Conservation (phyloP, 2,113 vertebrate genomes). For the Cariama cristata region DNA sequence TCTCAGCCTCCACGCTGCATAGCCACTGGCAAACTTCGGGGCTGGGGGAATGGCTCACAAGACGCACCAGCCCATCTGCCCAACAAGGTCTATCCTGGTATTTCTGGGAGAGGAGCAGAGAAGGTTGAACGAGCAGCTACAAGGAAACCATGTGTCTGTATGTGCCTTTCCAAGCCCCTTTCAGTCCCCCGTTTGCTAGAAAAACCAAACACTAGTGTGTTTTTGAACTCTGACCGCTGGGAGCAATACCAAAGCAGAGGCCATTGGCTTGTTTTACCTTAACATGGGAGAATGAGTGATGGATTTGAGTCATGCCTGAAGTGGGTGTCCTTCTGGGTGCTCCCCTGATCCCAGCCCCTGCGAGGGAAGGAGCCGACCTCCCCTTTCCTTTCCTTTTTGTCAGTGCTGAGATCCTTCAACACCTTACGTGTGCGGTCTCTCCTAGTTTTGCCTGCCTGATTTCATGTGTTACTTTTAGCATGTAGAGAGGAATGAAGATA, state of each 20-base stretch:
- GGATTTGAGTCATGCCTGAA: not conserved
- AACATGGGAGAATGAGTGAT: not conserved
- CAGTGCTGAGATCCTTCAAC: not conserved
- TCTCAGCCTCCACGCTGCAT: not conserved
- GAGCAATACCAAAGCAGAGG: not conserved
- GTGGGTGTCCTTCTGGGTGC: not conserved
- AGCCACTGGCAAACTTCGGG: accelerated
- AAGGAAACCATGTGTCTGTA: not conserved
- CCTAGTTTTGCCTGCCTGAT: not conserved
- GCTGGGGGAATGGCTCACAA: not conserved
- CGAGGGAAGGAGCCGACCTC: not conserved
- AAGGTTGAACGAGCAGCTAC: not conserved
- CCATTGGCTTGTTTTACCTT: not conserved
- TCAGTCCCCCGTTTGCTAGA: not conserved
- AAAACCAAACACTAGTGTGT: not conserved
- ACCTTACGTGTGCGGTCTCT: accelerated
- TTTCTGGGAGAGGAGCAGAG: not conserved
- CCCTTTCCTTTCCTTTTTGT: not conserved
- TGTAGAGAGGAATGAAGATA: not conserved
- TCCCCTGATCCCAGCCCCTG: not conserved
- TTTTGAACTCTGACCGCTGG: not conserved
- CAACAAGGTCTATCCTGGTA: not conserved
- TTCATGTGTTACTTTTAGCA: not conserved
- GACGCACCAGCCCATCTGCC: accelerated
- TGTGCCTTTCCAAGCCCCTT: not conserved